A percentile compares a stretch with the other conserved stretches of the same genome.
phyloP scores from a whole-genome alignment of 2,113 vertebrate species.

The Dascyllus trimaculatus region DNA sequence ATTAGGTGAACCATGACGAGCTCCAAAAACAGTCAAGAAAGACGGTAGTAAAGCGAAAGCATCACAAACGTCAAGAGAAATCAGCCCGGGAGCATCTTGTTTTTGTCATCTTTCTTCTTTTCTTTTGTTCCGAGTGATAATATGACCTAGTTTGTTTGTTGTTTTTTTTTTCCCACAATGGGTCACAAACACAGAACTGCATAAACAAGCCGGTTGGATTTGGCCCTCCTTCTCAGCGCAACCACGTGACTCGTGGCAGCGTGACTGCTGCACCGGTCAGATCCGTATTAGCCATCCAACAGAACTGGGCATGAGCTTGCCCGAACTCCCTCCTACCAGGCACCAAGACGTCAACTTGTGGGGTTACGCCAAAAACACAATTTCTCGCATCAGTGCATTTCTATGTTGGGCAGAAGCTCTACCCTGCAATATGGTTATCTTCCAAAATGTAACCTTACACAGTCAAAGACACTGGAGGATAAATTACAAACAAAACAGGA shows the following conservation, averaged over 20 bases:
- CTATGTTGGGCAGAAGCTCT: conserved; percentile 57
- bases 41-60: conserved; percentile 17
- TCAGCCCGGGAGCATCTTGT: conserved; percentile 37
- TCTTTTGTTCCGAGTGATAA: conserved; percentile 40
- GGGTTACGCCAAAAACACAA: conserved; percentile 74
- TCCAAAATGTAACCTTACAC: conserved; percentile 31
- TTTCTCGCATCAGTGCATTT: conserved; percentile 73
- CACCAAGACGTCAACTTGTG: conserved; percentile 69
- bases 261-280: conserved; percentile 65
- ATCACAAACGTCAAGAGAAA: conserved; percentile 19
- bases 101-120: conserved; percentile 39
- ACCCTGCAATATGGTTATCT: conserved; percentile 57
- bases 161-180: conserved; percentile 41
- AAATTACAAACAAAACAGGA: conserved; percentile 32
- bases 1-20: conserved; percentile 35
- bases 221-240: conserved; percentile 53
- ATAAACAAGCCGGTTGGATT: conserved; percentile 64
- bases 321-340: conserved; percentile 60
- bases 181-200: conserved; percentile 57
- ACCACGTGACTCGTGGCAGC: conserved; percentile 65
- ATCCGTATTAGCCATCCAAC: conserved; percentile 55
- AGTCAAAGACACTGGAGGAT: conserved; percentile 38
- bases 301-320: conserved; percentile 61
- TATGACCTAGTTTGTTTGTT: conserved; percentile 62
- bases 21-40: conserved; percentile 41